Conservation (phyloP, 2,888 invertebrate genomes). For the Drosophila stalkeri region DNA sequence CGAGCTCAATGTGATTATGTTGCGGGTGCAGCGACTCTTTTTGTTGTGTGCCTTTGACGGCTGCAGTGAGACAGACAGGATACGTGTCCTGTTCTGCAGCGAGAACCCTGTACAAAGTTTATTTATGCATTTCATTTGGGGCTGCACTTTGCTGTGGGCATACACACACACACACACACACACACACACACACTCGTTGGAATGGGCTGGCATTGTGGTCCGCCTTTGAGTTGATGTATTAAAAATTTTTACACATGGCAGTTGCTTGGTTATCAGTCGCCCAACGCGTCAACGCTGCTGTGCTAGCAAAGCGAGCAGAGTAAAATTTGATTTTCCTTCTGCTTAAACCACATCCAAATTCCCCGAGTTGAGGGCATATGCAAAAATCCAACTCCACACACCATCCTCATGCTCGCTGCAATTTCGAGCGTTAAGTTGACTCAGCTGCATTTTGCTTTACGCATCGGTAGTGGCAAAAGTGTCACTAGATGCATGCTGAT, state of each 20-base stretch:
- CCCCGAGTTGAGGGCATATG: slow-evolving; percentile 10
- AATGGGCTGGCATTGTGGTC: slow-evolving; percentile 47
- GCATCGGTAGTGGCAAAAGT: slow-evolving; percentile 18
- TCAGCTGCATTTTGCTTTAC: slow-evolving; percentile 23
- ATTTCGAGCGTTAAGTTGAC: slow-evolving; percentile 50
- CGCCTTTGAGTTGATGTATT: slow-evolving; percentile 77
- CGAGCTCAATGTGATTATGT: slow-evolving; percentile 67
- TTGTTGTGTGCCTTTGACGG: slow-evolving; percentile 61
- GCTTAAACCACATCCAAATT: slow-evolving; percentile 40
- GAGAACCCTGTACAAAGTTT: slow-evolving; percentile 58
- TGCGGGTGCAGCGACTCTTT: slow-evolving; percentile 63
- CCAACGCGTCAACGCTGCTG: slow-evolving; percentile 27
- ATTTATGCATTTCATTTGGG: slow-evolving; percentile 79
- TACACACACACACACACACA: not conserved
- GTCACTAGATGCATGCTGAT: slow-evolving; percentile 48
- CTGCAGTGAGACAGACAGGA: slow-evolving; percentile 32
- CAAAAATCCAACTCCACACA: not conserved
- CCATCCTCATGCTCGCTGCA: slow-evolving; percentile 37
- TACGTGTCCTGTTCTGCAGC: slow-evolving; percentile 37
- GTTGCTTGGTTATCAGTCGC: slow-evolving; percentile 63
- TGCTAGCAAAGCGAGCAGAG: slow-evolving; percentile 15
- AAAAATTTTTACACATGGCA: slow-evolving; percentile 81
- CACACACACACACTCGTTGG: not conserved
- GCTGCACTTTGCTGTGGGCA: slow-evolving; percentile 53
- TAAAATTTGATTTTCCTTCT: slow-evolving; percentile 70